Percentiles rank a stretch among this genome's conserved stretches.
These are phyloP conservation scores for Corydoras maculifer DNA, from an alignment of 2,113 vertebrate genomes.

Conservation along the genomic window DNA sequence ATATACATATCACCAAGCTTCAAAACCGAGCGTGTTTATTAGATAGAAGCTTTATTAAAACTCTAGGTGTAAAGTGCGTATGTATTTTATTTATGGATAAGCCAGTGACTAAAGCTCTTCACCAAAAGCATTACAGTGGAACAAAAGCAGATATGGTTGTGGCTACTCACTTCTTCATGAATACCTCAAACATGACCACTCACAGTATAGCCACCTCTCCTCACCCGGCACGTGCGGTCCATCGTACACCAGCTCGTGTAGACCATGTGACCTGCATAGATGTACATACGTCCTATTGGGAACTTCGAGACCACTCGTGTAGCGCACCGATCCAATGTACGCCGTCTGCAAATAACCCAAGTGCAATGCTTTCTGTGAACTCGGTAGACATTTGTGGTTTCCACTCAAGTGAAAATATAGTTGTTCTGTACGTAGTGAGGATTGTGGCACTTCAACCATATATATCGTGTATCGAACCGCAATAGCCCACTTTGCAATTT, in stretches of 20 bases:
- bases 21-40: conserved; percentile 51
- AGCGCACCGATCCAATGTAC: conserved; percentile 22
- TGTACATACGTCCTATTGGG: conserved; percentile 4
- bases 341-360: conserved; percentile 23
- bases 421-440: conserved; percentile 13
- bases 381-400: conserved; percentile 20
- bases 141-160: neutral
- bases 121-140: conserved; percentile 13
- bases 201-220: conserved; percentile 1
- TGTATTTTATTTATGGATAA: conserved; percentile 38
- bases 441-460: conserved; percentile 31
- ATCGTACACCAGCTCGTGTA: no score
- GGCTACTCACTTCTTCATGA: conserved; percentile 12
- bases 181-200: conserved; percentile 21
- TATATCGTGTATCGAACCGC: conserved; percentile 28
- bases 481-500: conserved; percentile 44
- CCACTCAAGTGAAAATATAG: conserved; percentile 15
- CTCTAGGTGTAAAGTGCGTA: conserved; percentile 14
- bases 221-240: neutral
- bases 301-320: conserved; percentile 1
- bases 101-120: conserved; percentile 15
- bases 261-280: neutral
- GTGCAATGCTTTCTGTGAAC: conserved; percentile 26
- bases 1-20: conserved; percentile 58
- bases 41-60: conserved; percentile 31